Evolutionary conservation across 37 sponge, comb jelly and placozoan genomes (phyloP).

Genomic region (Halichondria panicea): DNA sequence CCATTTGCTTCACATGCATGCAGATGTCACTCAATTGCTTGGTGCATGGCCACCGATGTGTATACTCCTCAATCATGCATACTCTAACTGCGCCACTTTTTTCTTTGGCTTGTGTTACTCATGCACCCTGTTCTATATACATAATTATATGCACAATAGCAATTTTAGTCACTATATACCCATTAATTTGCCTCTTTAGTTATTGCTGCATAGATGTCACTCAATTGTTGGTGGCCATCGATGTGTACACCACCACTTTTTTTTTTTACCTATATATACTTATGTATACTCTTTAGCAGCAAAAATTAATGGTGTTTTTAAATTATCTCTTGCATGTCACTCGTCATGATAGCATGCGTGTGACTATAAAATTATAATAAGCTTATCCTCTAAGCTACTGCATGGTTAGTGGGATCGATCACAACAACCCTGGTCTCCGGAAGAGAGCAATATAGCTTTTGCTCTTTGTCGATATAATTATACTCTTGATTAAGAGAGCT

Average conservation of each 20-base stretch:
- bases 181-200: slow-evolving; percentile 40
- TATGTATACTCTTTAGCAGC: slow-evolving; percentile 69
- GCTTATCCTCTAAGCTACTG: too few relatives aligned
- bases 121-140: slow-evolving; percentile 15
- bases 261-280: slow-evolving; percentile 65
- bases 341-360: too few relatives aligned
- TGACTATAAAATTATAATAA: too few relatives aligned
- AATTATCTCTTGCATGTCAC: too few relatives aligned
- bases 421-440: slow-evolving; percentile 83
- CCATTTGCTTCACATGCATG: slow-evolving; percentile 63
- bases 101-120: slow-evolving; percentile 72
- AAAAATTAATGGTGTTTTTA: slow-evolving; percentile 30
- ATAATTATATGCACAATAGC: not conserved
- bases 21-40: slow-evolving; percentile 78
- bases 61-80: slow-evolving; percentile 98
- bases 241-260: slow-evolving; percentile 19
- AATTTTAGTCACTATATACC: not conserved
- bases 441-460: slow-evolving; percentile 29
- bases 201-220: slow-evolving; percentile 77
- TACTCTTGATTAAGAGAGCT: slow-evolving; percentile 86
- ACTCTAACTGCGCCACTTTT: slow-evolving; percentile 76
- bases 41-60: slow-evolving; percentile 74
- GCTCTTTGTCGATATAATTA: slow-evolving; percentile 43
- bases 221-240: slow-evolving; percentile 31
- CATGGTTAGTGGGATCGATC: slow-evolving; percentile 90